phyloP scores from a whole-genome alignment of 1,140 invertebrate genomes.

The Procambarus clarkii region DNA sequence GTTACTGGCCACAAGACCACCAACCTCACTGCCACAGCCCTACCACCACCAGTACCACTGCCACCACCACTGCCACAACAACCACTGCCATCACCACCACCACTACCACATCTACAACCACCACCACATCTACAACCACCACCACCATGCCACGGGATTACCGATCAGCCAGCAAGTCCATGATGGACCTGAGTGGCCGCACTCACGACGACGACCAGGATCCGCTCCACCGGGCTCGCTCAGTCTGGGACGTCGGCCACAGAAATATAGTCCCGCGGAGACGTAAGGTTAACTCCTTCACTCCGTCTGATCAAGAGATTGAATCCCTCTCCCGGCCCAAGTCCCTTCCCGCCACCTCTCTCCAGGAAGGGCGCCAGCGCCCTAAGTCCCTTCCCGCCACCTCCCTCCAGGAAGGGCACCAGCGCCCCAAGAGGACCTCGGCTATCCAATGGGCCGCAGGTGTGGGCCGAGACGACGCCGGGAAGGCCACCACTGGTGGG shows the following conservation, averaged over 20 bases:
- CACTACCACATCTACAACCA: not conserved
- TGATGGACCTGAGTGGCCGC: conserved; percentile 35
- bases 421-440: conserved; percentile 13
- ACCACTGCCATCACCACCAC: not conserved
- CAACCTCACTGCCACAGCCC: not conserved
- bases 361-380: not conserved
- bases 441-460: conserved; percentile 1
- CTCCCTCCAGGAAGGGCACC: not conserved
- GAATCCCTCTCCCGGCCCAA: not conserved
- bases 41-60: not conserved
- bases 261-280: conserved; percentile 3
- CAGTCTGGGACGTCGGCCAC: conserved; percentile 13
- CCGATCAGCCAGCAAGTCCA: conserved; percentile 39
- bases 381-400: not conserved
- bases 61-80: not conserved
- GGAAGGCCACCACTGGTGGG: not conserved
- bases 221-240: not conserved
- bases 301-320: too few species aligned
- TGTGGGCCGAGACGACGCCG: not conserved
- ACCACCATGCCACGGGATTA: conserved; percentile 30
- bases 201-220: not conserved
- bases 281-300: not conserved
- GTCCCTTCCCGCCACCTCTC: not conserved
- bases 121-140: not conserved
- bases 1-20: not conserved